Evolutionary conservation across 2,888 invertebrate genomes (phyloP).

Genomic region (Epinotia bilunana): DNA sequence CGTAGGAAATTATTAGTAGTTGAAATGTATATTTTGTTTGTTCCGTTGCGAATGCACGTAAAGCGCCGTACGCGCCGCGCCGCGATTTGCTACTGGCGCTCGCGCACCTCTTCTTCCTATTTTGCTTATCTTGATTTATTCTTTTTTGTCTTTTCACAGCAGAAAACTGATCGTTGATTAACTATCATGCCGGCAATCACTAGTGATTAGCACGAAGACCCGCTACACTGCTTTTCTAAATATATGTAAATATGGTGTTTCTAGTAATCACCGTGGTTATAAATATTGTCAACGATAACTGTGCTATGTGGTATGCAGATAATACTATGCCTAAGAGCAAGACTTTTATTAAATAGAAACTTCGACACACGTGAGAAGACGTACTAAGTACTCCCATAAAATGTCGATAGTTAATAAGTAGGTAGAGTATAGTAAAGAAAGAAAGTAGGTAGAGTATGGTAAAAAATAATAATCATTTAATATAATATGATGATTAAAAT

Average conservation of each 20-base stretch:
- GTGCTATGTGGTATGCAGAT: background rate
- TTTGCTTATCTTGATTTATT: constrained; percentile 57
- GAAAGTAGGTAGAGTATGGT: no score
- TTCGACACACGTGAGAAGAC: constrained; percentile 1
- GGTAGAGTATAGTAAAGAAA: background rate
- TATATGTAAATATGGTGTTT: constrained; percentile 7
- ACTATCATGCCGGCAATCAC: constrained; percentile 32
- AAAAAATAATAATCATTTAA: no score
- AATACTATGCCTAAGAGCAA: background rate
- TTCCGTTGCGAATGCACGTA: constrained; percentile 48
- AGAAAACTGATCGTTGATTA: constrained; percentile 48
- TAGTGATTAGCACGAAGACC: constrained; percentile 45
- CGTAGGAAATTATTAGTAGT: background rate
- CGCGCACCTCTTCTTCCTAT: constrained; percentile 55
- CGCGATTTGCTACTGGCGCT: constrained; percentile 58
- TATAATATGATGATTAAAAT: background rate
- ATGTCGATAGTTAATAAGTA: background rate
- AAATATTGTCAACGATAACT: background rate
- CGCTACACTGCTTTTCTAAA: constrained; percentile 46
- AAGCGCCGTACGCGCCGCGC: constrained; percentile 63
- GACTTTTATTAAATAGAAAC: background rate
- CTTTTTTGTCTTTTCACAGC: constrained; percentile 46
- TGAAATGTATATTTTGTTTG: constrained; percentile 9
- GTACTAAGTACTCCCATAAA: background rate
- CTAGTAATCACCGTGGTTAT: background rate